These are phyloP conservation scores for Nannoperca australis DNA, from an alignment of 2,797 vertebrate genomes.

Conservation along the genomic window DNA sequence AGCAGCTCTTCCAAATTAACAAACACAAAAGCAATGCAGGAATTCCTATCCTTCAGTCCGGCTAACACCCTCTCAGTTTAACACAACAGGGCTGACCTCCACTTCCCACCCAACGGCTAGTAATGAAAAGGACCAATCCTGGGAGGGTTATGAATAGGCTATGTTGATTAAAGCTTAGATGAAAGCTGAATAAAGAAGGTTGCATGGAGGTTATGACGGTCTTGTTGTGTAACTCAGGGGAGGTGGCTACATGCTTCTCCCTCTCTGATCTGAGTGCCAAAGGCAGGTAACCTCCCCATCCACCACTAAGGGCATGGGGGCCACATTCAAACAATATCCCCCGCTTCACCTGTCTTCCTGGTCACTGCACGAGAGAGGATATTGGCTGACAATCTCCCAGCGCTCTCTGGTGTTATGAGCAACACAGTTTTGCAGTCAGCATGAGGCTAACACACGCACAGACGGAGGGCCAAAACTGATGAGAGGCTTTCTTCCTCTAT, in stretches of 20 bases:
- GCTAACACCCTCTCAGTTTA: slow-evolving; percentile 58
- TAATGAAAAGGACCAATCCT: slow-evolving; percentile 56
- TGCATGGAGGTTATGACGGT: slow-evolving; percentile 70
- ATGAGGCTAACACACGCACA: slow-evolving; percentile 44
- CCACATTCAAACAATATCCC: slow-evolving; percentile 76
- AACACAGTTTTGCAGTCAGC: slow-evolving; percentile 43
- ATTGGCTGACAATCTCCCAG: slow-evolving; percentile 71
- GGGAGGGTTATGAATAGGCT: slow-evolving; percentile 35
- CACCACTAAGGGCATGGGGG: slow-evolving; percentile 46
- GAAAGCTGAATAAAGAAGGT: slow-evolving; percentile 65
- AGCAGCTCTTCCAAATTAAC: slow-evolving; percentile 29
- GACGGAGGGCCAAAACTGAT: slow-evolving; percentile 39
- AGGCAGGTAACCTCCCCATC: slow-evolving; percentile 67
- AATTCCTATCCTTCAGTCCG: slow-evolving; percentile 51
- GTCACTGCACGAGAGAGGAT: slow-evolving; percentile 73
- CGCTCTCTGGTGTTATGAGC: slow-evolving; percentile 63
- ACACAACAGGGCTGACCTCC: slow-evolving; percentile 58
- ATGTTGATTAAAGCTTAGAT: slow-evolving; percentile 71
- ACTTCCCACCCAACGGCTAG: slow-evolving; percentile 53
- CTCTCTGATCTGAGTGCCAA: slow-evolving; percentile 70
- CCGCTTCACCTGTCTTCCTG: slow-evolving; percentile 63
- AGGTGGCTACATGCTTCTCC: slow-evolving; percentile 61
- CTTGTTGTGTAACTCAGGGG: slow-evolving; percentile 70
- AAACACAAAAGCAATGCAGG: slow-evolving; percentile 40
- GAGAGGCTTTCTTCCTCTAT: slow-evolving; percentile 48